Conservation (phyloP, 2,888 invertebrate genomes). For the Oxycera nigricornis region DNA sequence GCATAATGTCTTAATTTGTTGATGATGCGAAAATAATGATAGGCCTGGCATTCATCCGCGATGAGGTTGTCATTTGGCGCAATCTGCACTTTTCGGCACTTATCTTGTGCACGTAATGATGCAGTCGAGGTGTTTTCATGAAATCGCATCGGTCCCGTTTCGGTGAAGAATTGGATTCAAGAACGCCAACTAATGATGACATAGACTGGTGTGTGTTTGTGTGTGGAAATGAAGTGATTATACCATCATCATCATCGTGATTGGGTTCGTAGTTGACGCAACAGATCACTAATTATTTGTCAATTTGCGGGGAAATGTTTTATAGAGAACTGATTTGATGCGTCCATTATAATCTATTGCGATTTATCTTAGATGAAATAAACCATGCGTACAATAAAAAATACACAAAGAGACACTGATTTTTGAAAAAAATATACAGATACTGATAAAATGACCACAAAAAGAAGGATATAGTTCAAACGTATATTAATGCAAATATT, state of each 20-base stretch:
- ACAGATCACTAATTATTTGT: conserved; percentile 3
- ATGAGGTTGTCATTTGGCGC: conserved; percentile 34
- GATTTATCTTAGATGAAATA: too few species aligned
- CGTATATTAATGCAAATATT: too few species aligned
- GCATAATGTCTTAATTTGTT: conserved; percentile 61
- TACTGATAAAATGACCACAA: too few species aligned
- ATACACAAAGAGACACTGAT: too few species aligned
- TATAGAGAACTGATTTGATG: too few species aligned
- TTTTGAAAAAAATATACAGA: too few species aligned
- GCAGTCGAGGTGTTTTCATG: background rate
- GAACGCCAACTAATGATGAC: background rate
- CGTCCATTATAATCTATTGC: too few species aligned
- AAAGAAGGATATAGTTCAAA: too few species aligned
- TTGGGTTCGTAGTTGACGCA: too few species aligned
- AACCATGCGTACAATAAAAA: too few species aligned
- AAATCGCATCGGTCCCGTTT: background rate
- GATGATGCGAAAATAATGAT: conserved; percentile 47
- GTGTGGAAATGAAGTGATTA: conserved; percentile 2
- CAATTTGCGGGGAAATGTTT: too few species aligned
- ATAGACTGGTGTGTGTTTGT: background rate
- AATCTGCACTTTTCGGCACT: conserved; percentile 29
- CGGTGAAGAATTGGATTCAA: background rate
- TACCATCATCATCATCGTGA: background rate
- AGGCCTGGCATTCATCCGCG: conserved; percentile 17
- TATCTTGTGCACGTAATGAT: background rate